A percentile compares a stretch with the other conserved stretches of the same genome.
Conservation (phyloP, 1,140 invertebrate species). For the Neodiprion fabricii region DNA sequence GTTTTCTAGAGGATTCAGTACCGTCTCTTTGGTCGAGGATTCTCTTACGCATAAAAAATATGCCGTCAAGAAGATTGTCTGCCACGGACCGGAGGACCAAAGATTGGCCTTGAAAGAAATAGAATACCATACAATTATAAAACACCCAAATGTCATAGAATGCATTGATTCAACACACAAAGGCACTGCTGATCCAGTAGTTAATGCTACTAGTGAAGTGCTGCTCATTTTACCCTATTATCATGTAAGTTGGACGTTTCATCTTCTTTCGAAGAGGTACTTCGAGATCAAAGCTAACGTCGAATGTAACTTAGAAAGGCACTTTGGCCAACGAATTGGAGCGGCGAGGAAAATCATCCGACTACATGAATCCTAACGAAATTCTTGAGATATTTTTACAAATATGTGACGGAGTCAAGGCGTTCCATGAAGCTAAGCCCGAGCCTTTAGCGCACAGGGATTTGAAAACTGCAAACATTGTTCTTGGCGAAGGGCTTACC, state of each 20-base stretch:
- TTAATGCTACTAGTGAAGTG: conserved; percentile 76
- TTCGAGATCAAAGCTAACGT: conserved; percentile 12
- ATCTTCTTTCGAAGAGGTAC: conserved; percentile 7
- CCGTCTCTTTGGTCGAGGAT: conserved; percentile 82
- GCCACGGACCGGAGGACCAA: conserved; percentile 82
- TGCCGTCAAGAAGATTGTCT: conserved; percentile 84
- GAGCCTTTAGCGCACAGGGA: conserved; percentile 82
- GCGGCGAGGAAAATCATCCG: conserved; percentile 63
- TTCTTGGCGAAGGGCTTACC: conserved; percentile 73
- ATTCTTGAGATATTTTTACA: conserved; percentile 75
- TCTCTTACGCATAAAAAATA: conserved; percentile 72
- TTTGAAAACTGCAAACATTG: conserved; percentile 84
- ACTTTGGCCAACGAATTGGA: conserved; percentile 78
- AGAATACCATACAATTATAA: conserved; percentile 73
- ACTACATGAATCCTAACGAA: conserved; percentile 70
- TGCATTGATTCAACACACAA: conserved; percentile 75
- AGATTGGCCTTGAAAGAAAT: conserved; percentile 77
- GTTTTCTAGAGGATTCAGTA: conserved; percentile 80
- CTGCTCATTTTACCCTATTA: conserved; percentile 82
- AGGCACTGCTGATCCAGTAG: conserved; percentile 69
- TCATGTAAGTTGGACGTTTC: conserved; percentile 61
- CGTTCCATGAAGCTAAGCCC: conserved; percentile 77
- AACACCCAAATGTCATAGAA: conserved; percentile 80
- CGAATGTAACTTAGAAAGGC: conserved; percentile 65
- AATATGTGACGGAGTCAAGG: conserved; percentile 78